Evolutionary conservation across 2,888 invertebrate species (phyloP), one percentile per base, ranked within the genome.

Genomic region (Dynastes maya): DNA sequence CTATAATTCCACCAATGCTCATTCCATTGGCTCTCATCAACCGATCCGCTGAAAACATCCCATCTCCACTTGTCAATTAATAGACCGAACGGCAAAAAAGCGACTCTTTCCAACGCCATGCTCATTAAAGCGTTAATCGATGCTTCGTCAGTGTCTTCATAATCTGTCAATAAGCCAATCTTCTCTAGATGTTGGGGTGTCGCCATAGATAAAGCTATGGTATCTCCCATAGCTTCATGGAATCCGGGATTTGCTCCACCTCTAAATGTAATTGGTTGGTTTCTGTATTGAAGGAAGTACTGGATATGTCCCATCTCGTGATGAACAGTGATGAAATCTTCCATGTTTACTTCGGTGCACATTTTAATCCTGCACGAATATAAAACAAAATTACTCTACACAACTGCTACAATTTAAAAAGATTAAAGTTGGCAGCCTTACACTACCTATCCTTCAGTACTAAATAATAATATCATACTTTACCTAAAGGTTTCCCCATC

Each of bases 291-390:
- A 79, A 91, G 89, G 84, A 90, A 92, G 83, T 93, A 94, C 83
- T 93, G 91, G 1, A 93, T 91, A 81, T 93, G 93, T 0, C 93
- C 93, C 86, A 93, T 94, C 87, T 95, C 95, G 83, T 95, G 95
- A 82, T 95, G 94, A 0, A 93, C 92, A 0, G 92, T 93, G 79
- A 91, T 89, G 82, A 94, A 91, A 85, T 93, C 90, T 8, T 89
- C 90, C 81, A 88, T 90, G 0, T 90, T 91, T 9, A 92, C 87
- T 0, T 89, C 86, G 0, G 92, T 92, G 81, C 93, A 94, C 86
- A 93, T 91, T 81, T 91, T 90, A 79, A 93, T 91, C 84, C 92
- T 92, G 71, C 2, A 82, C 32, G 5, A 37, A 37, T 37, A 37
- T 37, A 5, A 37, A 37, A 37, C 4, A 37, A 37, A 5, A 37